Conservation (phyloP, 2,888 invertebrate species). For the Acleris laterana region DNA sequence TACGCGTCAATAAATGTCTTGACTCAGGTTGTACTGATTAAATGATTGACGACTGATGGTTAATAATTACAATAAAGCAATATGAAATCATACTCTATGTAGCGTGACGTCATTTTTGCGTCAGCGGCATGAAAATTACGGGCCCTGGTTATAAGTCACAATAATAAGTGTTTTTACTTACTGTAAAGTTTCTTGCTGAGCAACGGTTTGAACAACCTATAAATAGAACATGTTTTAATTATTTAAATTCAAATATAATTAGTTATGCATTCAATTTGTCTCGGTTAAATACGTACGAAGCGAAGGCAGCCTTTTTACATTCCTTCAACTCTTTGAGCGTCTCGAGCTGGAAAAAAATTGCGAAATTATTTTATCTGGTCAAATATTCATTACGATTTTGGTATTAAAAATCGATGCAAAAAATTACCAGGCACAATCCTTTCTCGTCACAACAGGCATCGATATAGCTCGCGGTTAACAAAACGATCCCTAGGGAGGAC, state of each 20-base stretch:
- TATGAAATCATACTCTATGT: too few relatives aligned
- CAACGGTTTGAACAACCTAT: conserved; percentile 70
- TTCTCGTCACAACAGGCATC: conserved; percentile 71
- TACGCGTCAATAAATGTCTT: too few relatives aligned
- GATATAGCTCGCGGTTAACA: conserved; percentile 56
- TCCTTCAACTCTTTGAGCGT: conserved; percentile 74
- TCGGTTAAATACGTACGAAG: conserved; percentile 61
- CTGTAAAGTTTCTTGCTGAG: conserved; percentile 59
- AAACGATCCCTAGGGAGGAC: conserved; percentile 65
- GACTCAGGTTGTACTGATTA: too few relatives aligned
- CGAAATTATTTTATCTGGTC: neutral
- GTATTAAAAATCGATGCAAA: neutral
- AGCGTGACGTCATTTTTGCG: too few relatives aligned
- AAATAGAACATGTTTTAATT: conserved; percentile 42
- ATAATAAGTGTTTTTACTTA: conserved; percentile 45
- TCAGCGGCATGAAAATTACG: too few relatives aligned
- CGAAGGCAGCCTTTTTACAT: conserved; percentile 68
- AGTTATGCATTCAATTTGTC: neutral
- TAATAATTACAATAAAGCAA: too few relatives aligned
- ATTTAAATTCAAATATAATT: neutral
- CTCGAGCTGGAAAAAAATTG: conserved; percentile 62
- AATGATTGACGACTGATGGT: too few relatives aligned
- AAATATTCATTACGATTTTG: neutral
- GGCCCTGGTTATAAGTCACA: too few relatives aligned
- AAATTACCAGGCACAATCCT: conserved; percentile 67